Percentiles rank a stretch among this genome's conserved stretches.
These are phyloP conservation scores for Centropyge bicolor DNA, from an alignment of 2,797 vertebrate genomes.

Conservation along the genomic window DNA sequence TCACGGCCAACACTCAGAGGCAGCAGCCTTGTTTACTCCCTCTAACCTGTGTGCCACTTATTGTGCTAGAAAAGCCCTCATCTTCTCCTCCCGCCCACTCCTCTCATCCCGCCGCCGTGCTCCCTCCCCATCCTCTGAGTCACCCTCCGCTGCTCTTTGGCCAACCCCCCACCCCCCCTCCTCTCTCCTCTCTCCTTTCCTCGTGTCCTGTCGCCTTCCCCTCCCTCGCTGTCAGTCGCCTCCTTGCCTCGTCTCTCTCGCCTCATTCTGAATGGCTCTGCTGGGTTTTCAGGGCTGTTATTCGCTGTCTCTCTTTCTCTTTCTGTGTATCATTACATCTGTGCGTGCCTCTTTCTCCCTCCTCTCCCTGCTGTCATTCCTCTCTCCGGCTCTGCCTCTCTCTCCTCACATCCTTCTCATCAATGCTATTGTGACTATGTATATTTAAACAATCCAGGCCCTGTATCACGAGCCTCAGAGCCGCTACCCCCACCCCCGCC, in stretches of 20 bases:
- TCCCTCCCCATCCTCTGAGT: slow-evolving; percentile 64
- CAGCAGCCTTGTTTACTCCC: slow-evolving; percentile 75
- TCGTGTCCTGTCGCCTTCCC: slow-evolving; percentile 22
- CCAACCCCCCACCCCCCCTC: slow-evolving; percentile 12
- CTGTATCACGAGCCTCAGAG: slow-evolving; percentile 33
- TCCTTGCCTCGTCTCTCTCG: not conserved
- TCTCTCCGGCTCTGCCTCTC: slow-evolving; percentile 16
- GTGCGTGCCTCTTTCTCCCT: not conserved
- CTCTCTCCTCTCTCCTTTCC: not conserved
- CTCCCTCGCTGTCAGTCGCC: slow-evolving; percentile 15
- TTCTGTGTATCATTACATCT: slow-evolving; percentile 12
- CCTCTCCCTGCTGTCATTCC: not conserved
- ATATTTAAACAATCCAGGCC: slow-evolving; percentile 60
- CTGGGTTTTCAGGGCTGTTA: slow-evolving; percentile 14
- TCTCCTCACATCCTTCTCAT: slow-evolving; percentile 48
- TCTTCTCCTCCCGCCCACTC: slow-evolving; percentile 62
- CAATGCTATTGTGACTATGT: slow-evolving; percentile 28
- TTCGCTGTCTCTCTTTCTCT: slow-evolving; percentile 12
- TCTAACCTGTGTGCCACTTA: slow-evolving; percentile 77
- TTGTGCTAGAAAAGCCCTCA: slow-evolving; percentile 80
- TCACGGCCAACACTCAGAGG: slow-evolving; percentile 62
- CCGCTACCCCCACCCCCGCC: not conserved
- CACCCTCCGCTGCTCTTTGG: slow-evolving; percentile 44
- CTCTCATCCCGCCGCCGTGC: slow-evolving; percentile 34
- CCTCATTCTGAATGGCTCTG: slow-evolving; percentile 44